phyloP scores from a whole-genome alignment of 2,113 vertebrate species.

The Notothenia rossii region DNA sequence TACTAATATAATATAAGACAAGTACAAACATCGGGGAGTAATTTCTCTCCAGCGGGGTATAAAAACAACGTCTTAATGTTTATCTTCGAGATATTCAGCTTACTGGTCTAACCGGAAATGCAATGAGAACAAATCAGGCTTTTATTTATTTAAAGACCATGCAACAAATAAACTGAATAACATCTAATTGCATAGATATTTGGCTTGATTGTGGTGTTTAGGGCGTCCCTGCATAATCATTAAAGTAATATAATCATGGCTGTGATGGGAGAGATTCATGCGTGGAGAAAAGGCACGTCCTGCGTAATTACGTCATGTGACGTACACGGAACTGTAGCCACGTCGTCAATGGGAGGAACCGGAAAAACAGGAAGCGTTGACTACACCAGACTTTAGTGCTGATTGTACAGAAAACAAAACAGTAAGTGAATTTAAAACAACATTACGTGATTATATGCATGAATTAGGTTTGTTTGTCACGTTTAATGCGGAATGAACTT shows the following conservation, averaged over 20 bases:
- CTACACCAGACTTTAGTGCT: too few relatives aligned
- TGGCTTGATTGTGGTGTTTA: too few relatives aligned
- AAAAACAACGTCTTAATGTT: background rate
- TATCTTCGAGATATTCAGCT: background rate
- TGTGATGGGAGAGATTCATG: background rate
- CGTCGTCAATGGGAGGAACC: slow-evolving; percentile 35
- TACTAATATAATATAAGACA: background rate
- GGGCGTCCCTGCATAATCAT: background rate
- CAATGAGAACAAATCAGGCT: background rate
- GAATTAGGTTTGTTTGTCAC: background rate
- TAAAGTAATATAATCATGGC: background rate
- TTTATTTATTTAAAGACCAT: background rate
- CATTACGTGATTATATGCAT: accelerated
- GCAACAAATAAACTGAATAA: background rate
- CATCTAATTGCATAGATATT: background rate
- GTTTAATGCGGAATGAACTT: background rate
- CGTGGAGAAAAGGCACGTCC: background rate
- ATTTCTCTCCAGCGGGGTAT: background rate
- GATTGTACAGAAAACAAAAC: background rate
- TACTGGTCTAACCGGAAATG: too few relatives aligned
- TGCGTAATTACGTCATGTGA: slow-evolving; percentile 36
- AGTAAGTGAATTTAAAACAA: slow-evolving; percentile 45
- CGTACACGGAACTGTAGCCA: slow-evolving; percentile 57
- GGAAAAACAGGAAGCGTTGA: slow-evolving; percentile 30
- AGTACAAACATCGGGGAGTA: background rate